Base-by-base conservation (phyloP, 2,888 invertebrate genomes). In the Silvanus unidentatus region DNA sequence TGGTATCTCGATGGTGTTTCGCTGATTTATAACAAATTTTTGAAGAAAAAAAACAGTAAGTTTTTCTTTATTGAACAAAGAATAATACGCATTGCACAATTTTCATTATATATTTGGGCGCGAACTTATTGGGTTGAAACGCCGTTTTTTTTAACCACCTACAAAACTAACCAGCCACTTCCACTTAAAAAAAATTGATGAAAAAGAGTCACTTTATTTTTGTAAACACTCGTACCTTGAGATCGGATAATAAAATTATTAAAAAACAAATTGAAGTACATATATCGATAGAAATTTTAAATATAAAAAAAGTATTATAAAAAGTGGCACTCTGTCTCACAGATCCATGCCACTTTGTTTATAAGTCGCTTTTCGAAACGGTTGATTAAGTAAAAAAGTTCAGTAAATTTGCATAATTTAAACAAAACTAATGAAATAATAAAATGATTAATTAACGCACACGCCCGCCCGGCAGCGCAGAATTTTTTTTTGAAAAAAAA, bases 101-200 rank as follows among this genome's bases (percentile, higher is more conserved):
- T 22, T 22, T 22, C 8, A 22, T 22, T 22, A 22, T 22, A 8
- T 3, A 3, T 22, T 22, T 22, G 4, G 3, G 22, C 22, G 22
- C 8, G 22, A 5, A 5, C 8, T 3, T 22, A 22, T 22, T 5
- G 8, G 8, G 3, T 22, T 22, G 22, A 22, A 22, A 22, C 8
- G 22, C 22, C 22, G 8, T 22, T 22, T n/a, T n/a, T n/a, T 22
- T 49, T 57, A 64, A 63, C 64, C 63, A 65, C 59, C 62, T 58
- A 60, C 58, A 65, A 62, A 68, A n/a, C 68, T 69, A 69, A 69
- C 68, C 63, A 65, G 64, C 65, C 68, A 67, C 64, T 65, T 68
- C 63, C 65, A 63, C 62, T 59, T 51, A 59, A 63, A 61, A 60
- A 50, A 32, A 28, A 8, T 28, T 9, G 10, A n/a, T n/a, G n/a